These are phyloP conservation scores for Catocala sponsa DNA, from an alignment of 2,888 invertebrate species.

Conservation along the genomic window DNA sequence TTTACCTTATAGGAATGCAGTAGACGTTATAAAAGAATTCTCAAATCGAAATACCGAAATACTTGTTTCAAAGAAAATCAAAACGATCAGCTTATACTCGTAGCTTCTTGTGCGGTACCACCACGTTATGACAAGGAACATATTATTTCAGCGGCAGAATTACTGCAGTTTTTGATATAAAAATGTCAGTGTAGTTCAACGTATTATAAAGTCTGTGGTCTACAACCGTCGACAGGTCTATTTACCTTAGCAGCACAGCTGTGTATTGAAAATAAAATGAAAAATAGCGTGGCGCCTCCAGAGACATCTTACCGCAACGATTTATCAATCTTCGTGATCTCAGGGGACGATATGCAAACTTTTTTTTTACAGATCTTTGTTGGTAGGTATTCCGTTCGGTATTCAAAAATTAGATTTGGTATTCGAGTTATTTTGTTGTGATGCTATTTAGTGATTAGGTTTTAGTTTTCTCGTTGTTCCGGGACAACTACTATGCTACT, in stretches of 20 bases:
- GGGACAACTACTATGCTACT: too few relatives aligned
- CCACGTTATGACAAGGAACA: background rate
- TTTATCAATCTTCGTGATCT: slow-evolving; percentile 49
- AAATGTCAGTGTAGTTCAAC: slow-evolving; percentile 19
- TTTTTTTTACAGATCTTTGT: slow-evolving; percentile 14
- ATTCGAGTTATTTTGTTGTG: too few relatives aligned
- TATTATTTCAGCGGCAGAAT: slow-evolving; percentile 14
- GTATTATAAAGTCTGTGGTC: slow-evolving; percentile 13
- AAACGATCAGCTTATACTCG: background rate
- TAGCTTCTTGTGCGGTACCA: background rate
- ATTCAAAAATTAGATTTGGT: too few relatives aligned
- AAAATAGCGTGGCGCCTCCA: slow-evolving; percentile 36
- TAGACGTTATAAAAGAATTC: too few relatives aligned
- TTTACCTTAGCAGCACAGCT: slow-evolving; percentile 38
- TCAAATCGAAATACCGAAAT: too few relatives aligned
- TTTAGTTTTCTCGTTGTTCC: too few relatives aligned
- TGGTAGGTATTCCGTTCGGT: background rate
- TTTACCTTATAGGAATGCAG: too few relatives aligned
- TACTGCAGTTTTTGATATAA: slow-evolving; percentile 16
- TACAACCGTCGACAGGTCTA: slow-evolving; percentile 33
- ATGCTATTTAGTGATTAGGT: too few relatives aligned
- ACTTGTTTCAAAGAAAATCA: background rate
- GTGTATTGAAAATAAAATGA: slow-evolving; percentile 44
- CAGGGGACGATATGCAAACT: slow-evolving; percentile 27
- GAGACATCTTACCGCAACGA: slow-evolving; percentile 32